Evolutionary conservation across 2,113 vertebrate genomes (phyloP), one percentile per base, ranked within the genome.

Genomic region (Silurus asotus): DNA sequence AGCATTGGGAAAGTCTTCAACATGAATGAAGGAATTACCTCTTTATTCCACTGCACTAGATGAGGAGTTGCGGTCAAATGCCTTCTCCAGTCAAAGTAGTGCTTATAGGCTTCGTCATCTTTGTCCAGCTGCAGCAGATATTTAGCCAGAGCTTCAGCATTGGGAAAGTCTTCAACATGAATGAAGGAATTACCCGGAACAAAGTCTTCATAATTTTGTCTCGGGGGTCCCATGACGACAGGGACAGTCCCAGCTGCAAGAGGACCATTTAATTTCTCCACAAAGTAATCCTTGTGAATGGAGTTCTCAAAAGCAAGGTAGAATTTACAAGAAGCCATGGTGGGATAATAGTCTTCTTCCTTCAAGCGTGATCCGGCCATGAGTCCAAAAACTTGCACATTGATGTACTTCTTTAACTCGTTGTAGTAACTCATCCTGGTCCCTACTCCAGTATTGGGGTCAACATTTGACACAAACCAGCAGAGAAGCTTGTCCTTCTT

Each of bases 241-340:
- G 96, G 96, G 28, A 98, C 96, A 14, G 96, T 96, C 58, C 96
- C 96, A 0, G 93, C 95, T 53, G 94, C 88, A n/a, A 97, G 93
- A 83, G 96, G 96, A 87, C 96, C 96, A 83, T 96, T 96, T 61
- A 98, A 93, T 90, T 96, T 96, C 89, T 98, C 96, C 6, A 96
- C 97, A 87, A 98, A 97, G 86, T 97, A 97, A 93, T 98, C 96
- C 93, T 93, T 96, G 91, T 97, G 93, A 84, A 96, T 92, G 49
- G 96, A 97, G 81, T 96, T 96, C 93, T 97, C 96, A 90, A 97
- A 98, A 10, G 97, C 95, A 74, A 98, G 95, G 83, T 97, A 97
- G 91, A 98, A 97, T 90, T 98, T 98, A 87, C 97, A 97, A 56
- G 93, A 93, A 77, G 96, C 94, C 87, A 98, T 94, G 20, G 94